phyloP scores from a whole-genome alignment of 1,140 invertebrate genomes.

The Drosophila repletoides region DNA sequence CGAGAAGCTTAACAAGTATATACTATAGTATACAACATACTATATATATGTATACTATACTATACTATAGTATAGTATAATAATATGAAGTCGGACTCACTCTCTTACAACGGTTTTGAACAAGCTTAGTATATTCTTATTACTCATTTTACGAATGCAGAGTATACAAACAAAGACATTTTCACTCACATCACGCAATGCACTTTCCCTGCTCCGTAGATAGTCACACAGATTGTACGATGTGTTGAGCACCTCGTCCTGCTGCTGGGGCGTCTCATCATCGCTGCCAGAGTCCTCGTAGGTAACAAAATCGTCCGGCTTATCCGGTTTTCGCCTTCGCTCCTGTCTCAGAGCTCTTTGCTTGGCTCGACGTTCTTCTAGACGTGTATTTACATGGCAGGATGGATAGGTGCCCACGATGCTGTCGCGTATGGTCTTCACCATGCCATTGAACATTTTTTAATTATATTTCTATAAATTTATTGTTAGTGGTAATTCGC shows the following conservation, averaged over 20 bases:
- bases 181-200: slow-evolving; percentile 85
- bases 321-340: slow-evolving; percentile 90
- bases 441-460: slow-evolving; percentile 82
- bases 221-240: slow-evolving; percentile 94
- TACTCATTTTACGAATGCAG: too few species aligned
- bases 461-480: slow-evolving; percentile 10
- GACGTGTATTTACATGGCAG: slow-evolving; percentile 87
- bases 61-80: too few species aligned
- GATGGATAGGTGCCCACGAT: slow-evolving; percentile 87
- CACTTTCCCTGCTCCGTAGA: slow-evolving; percentile 89
- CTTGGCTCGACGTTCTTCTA: slow-evolving; percentile 88
- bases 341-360: slow-evolving; percentile 87
- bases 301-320: slow-evolving; percentile 93
- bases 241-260: slow-evolving; percentile 88
- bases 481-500: slow-evolving; percentile 30
- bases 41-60: too few species aligned
- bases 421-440: slow-evolving; percentile 81
- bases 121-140: too few species aligned
- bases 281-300: slow-evolving; percentile 94
- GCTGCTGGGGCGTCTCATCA: slow-evolving; percentile 88
- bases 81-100: too few species aligned
- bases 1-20: too few species aligned
- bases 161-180: slow-evolving; percentile 1
- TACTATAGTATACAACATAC: too few species aligned
- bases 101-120: too few species aligned